These are phyloP conservation scores for Tautogolabrus adspersus DNA, from an alignment of 2,113 vertebrate genomes.

Conservation along the genomic window DNA sequence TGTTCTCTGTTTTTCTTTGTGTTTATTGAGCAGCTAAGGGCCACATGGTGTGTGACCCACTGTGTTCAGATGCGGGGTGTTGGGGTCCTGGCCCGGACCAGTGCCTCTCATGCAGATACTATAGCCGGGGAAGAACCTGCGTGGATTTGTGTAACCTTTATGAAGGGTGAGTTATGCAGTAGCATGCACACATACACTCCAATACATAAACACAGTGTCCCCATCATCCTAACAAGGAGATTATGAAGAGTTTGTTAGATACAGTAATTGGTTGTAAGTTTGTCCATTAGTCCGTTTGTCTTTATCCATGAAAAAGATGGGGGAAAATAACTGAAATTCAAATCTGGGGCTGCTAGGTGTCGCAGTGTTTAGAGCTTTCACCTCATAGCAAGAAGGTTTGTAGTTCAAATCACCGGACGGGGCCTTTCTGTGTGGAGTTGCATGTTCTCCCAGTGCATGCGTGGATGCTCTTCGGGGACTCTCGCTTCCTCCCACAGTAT, in stretches of 20 bases:
- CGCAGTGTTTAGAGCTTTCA: too few species aligned
- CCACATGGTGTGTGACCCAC: constrained; percentile 91
- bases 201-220: background rate
- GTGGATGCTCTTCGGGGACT: too few species aligned
- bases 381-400: too few species aligned
- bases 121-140: constrained; percentile 92
- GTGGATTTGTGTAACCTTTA: constrained; percentile 94
- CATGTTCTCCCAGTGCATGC: too few species aligned
- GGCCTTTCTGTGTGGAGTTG: too few species aligned
- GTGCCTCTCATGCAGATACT: constrained; percentile 92
- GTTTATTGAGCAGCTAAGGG: constrained; percentile 85
- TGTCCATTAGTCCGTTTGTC: too few species aligned
- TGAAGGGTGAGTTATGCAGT: constrained; percentile 87
- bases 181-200: background rate
- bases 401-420: too few species aligned
- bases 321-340: too few species aligned
- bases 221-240: background rate
- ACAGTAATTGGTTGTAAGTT: too few species aligned
- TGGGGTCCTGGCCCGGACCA: constrained; percentile 97
- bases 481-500: too few species aligned
- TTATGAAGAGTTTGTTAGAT: background rate
- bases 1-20: constrained; percentile 10
- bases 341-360: too few species aligned
- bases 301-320: too few species aligned
- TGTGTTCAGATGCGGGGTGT: constrained; percentile 94